Evolutionary conservation across 2,797 vertebrate species (phyloP), one percentile per base, ranked within the genome.

Genomic region (Crenichthys baileyi): DNA sequence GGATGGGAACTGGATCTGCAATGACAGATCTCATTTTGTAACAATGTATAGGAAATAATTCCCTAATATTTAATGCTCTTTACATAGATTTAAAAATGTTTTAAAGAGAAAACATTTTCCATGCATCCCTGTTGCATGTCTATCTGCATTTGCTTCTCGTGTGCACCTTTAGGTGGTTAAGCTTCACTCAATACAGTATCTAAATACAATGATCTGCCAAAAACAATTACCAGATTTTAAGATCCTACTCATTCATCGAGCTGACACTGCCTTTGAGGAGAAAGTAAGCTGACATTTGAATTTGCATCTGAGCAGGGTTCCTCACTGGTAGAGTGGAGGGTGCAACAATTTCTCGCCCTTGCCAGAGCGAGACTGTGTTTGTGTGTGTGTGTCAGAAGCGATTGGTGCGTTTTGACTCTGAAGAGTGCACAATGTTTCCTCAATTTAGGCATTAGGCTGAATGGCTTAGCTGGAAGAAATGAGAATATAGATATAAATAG

Each of bases 351-450:
- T 86, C 79, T 84, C 68, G 13, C 67, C 70, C 44, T 78, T 75
- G 86, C 85, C 80, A 44, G 75, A 85, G 79, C 26, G 79, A 77
- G 85, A 15, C 73, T 80, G 83, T 84, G 85, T 92, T 75, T 84
- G 72, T 91, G 86, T 88, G 79, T 58, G 79, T 58, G 73, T 89
- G 90, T 94, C 92, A 90, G 82, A 86, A 91, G 70, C 18, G 68
- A 93, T 94, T 18, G 87, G 72, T 75, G 85, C 24, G 51, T 75
- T 83, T 76, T 75, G 58, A 79, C 79, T 82, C 81, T 89, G 83
- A 90, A 83, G 85, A 87, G 86, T 83, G 85, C 81, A 80, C 90
- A 85, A 41, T 75, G 86, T 84, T 90, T 92, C 91, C 91, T 89
- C 85, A 75, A 72, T 85, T 90, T 81, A 87, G 84, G 83, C 79